Evolutionary conservation across 1,140 invertebrate species (phyloP).

Genomic region (Bombus balteatus): DNA sequence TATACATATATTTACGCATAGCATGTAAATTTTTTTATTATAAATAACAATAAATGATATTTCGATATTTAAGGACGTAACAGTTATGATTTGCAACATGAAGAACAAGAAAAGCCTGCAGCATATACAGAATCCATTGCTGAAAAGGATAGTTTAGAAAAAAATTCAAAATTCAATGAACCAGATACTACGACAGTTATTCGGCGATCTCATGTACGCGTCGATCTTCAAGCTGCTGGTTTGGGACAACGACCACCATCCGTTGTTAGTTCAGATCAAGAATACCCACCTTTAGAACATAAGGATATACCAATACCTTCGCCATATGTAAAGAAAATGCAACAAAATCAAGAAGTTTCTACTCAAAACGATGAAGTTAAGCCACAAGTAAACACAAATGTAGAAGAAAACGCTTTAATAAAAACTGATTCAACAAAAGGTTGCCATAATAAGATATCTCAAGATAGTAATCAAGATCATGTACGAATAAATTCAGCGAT

Average conservation of each 20-base stretch:
- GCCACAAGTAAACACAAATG: constrained; percentile 34
- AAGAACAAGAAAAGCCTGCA: constrained; percentile 73
- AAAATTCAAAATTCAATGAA: constrained; percentile 76
- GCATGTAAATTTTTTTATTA: not conserved
- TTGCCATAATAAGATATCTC: constrained; percentile 51
- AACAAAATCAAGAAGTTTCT: constrained; percentile 57
- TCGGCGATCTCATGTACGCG: constrained; percentile 77
- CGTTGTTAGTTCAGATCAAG: constrained; percentile 80
- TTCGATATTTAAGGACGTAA: constrained; percentile 75
- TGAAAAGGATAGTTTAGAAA: constrained; percentile 62
- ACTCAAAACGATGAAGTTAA: constrained; percentile 54
- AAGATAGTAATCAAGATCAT: constrained; percentile 47
- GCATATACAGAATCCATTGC: constrained; percentile 65
- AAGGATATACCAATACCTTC: constrained; percentile 76
- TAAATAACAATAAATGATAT: not conserved
- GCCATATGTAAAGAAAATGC: constrained; percentile 69
- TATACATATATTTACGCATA: not conserved
- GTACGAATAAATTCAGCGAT: constrained; percentile 34
- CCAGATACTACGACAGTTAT: constrained; percentile 79
- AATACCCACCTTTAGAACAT: constrained; percentile 74
- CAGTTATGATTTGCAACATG: constrained; percentile 79
- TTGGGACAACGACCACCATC: constrained; percentile 84
- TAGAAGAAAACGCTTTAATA: constrained; percentile 18
- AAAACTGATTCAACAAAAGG: constrained; percentile 41
- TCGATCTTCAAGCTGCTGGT: constrained; percentile 86